These are phyloP conservation scores for Nicator chloris DNA, from an alignment of 2,113 vertebrate genomes.

Conservation along the genomic window DNA sequence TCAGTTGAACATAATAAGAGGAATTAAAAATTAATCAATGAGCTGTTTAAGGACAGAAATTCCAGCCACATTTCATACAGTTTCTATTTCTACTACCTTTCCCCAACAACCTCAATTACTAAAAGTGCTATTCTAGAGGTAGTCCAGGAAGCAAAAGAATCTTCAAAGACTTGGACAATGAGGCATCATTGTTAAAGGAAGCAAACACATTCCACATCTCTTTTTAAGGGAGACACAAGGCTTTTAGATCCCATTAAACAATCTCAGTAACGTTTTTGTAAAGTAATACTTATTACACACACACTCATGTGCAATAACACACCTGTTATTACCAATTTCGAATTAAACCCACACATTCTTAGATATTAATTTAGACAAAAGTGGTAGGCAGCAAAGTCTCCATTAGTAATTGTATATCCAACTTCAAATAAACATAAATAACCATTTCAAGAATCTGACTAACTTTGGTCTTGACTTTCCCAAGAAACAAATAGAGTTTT, in stretches of 20 bases:
- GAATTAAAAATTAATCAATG: not conserved
- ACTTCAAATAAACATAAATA: not conserved
- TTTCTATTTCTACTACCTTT: not conserved
- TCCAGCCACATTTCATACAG: not conserved
- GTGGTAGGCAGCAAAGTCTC: not conserved
- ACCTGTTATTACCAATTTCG: not conserved
- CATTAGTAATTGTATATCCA: not conserved
- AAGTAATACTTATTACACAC: not conserved
- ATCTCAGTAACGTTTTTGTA: not conserved
- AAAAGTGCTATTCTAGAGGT: not conserved
- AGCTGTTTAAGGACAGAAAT: not conserved
- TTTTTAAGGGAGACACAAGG: not conserved
- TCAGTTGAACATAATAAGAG: not conserved
- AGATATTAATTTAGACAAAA: not conserved
- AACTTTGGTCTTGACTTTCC: not conserved
- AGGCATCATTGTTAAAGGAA: not conserved
- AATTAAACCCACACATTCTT: not conserved
- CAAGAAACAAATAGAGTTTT: not conserved
- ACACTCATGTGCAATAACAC: not conserved
- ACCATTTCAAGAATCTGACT: not conserved
- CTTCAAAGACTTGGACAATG: not conserved
- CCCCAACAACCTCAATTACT: not conserved
- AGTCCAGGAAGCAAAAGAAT: not conserved
- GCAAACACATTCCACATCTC: not conserved
- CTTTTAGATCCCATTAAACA: not conserved